Evolutionary conservation across 2,797 vertebrate species (phyloP).

Genomic region (Malacoctenus gilli): DNA sequence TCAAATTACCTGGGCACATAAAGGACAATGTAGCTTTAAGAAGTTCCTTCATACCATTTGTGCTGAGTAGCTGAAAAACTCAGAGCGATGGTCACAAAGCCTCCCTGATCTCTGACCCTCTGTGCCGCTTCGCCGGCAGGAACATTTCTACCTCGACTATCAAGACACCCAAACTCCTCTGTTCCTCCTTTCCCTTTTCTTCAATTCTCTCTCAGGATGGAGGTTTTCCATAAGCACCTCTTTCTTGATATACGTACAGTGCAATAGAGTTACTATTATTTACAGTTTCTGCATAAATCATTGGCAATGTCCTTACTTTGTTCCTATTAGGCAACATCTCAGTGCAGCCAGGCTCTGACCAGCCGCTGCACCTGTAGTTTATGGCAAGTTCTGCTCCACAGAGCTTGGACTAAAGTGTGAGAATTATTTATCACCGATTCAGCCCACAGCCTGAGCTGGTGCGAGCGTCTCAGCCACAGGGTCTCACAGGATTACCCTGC

Average conservation of each 20-base stretch:
- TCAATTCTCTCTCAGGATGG: constrained; percentile 3
- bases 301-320: constrained; percentile 10
- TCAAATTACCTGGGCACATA: constrained; percentile 26
- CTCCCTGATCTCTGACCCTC: constrained; percentile 52
- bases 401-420: constrained; percentile 12
- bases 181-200: constrained; percentile 2
- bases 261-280: too few relatives aligned
- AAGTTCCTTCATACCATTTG: constrained; percentile 20
- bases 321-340: neutral
- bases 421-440: constrained; percentile 28
- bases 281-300: neutral
- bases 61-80: constrained; percentile 50
- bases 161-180: neutral
- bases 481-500: constrained; percentile 2
- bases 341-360: constrained; percentile 4
- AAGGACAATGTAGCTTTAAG: constrained; percentile 24
- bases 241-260: too few relatives aligned
- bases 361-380: constrained; percentile 1
- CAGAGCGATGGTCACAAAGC: constrained; percentile 33
- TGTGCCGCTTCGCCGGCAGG: constrained; percentile 42
- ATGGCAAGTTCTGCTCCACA: constrained; percentile 24
- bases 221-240: too few relatives aligned
- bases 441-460: constrained; percentile 20
- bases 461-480: neutral
- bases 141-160: constrained; percentile 8